Base-by-base conservation (phyloP, 2,888 invertebrate genomes). In the Campoletis raptor region DNA sequence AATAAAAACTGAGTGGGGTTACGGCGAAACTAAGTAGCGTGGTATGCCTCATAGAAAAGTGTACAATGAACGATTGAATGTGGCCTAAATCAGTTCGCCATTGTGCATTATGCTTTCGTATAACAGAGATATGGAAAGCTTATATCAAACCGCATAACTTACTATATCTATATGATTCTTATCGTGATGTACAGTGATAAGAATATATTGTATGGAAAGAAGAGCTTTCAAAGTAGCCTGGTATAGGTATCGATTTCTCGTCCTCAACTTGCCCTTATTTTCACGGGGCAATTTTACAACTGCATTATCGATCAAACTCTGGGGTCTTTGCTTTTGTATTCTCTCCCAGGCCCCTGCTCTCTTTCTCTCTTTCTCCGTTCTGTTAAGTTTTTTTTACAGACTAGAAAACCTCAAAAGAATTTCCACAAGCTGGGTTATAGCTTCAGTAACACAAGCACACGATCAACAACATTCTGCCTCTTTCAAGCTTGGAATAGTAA, bases 281-380 rank as follows among this genome's bases (percentile, higher is more conserved):
- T 80, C 85, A 79, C 64, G 70, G 64, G 48, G 61, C 74, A 83
- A 83, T 85, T 85, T 85, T 80, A 83, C 74, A 85, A 83, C 83
- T 83, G 85, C 83, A 83, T 83, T 85, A 85, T 85, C 85, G 85
- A 85, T 85, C 85, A 85, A 85, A 85, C 85, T 76, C 78, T 82
- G 80, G 18, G 57, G 21, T 64, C 57, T 72, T 64, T 12, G 72
- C 72, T 81, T 72, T 81, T 72, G 72, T 72, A 37, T 12, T 45
- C 57, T 18, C 45, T 30, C 30, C 42, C 48, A 12, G 0, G 6
- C 21, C 4, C 64, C 21, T 21, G 9, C 30, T 21, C 61, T 21
- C 37, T 45, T 57, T 54, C 21, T 57, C 30, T 36, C 48, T 36
- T 15, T 10, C 81, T 48, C 40, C 42, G 7, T 42, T 6, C 40